phyloP scores from a whole-genome alignment of 2,888 invertebrate species.

The Muschampia plurimacula region DNA sequence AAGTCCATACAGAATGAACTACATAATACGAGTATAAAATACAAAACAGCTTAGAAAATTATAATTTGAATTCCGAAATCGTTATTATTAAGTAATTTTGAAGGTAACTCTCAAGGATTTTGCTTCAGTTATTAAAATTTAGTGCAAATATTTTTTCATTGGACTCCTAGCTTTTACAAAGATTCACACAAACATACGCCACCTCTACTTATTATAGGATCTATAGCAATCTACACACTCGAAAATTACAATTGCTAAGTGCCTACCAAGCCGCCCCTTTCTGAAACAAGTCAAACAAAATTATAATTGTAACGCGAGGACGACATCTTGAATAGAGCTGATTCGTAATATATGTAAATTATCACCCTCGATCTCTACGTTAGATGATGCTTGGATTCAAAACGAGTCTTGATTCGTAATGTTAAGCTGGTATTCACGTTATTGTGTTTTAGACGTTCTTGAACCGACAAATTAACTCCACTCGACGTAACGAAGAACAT shows the following conservation, averaged over 20 bases:
- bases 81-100: too few relatives aligned
- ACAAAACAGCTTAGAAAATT: too few relatives aligned
- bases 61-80: too few relatives aligned
- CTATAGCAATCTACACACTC: constrained; percentile 4
- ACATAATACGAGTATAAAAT: too few relatives aligned
- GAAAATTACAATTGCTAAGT: constrained; percentile 31
- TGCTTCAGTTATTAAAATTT: too few relatives aligned
- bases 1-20: too few relatives aligned
- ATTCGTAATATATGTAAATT: constrained; percentile 67
- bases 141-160: too few relatives aligned
- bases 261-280: constrained; percentile 16
- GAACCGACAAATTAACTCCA: constrained; percentile 26
- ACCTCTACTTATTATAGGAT: neutral
- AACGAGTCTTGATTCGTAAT: constrained; percentile 46
- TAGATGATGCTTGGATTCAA: constrained; percentile 40
- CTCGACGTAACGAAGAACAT: constrained; percentile 7
- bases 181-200: neutral
- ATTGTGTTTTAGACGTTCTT: constrained; percentile 8
- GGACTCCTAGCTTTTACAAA: too few relatives aligned
- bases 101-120: too few relatives aligned
- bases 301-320: constrained; percentile 48
- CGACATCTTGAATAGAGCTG: constrained; percentile 56
- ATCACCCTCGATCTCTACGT: constrained; percentile 49
- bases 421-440: constrained; percentile 39
- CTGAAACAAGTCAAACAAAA: constrained; percentile 49